phyloP scores from a whole-genome alignment of 2,113 vertebrate genomes.

The Symphodus melops region DNA sequence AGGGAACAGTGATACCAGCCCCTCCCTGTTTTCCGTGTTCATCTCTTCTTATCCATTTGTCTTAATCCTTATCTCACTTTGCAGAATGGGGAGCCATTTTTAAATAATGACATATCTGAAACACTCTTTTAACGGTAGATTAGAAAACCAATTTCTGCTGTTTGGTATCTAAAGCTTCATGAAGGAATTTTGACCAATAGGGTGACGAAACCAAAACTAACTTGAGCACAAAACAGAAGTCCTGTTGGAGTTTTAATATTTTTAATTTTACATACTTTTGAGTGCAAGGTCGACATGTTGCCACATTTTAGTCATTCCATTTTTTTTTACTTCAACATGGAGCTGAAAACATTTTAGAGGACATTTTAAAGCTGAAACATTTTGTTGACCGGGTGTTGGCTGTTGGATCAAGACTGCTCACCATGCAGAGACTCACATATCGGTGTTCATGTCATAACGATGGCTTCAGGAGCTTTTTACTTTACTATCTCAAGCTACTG shows the following conservation, averaged over 20 bases:
- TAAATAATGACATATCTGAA: conserved; percentile 21
- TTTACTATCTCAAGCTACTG: too few relatives aligned
- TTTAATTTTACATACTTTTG: neutral
- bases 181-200: neutral
- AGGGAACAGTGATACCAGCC: conserved; percentile 42
- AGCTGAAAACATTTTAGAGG: too few relatives aligned
- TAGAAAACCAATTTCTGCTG: neutral
- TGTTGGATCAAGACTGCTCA: too few relatives aligned
- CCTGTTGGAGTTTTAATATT: neutral
- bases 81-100: conserved; percentile 7
- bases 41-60: conserved; percentile 54
- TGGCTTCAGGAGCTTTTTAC: too few relatives aligned
- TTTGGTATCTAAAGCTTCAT: conserved; percentile 7
- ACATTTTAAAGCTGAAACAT: neutral
- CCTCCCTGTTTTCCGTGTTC: conserved; percentile 27
- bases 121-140: neutral
- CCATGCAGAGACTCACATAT: too few relatives aligned
- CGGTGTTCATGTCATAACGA: too few relatives aligned
- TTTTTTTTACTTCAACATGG: too few relatives aligned
- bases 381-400: neutral
- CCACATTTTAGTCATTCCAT: neutral
- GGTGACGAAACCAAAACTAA: too few relatives aligned
- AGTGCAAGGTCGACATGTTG: neutral
- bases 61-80: conserved; percentile 40
- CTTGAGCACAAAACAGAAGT: neutral